phyloP scores from a whole-genome alignment of 2,888 invertebrate species.

The Chouioia cunea region DNA sequence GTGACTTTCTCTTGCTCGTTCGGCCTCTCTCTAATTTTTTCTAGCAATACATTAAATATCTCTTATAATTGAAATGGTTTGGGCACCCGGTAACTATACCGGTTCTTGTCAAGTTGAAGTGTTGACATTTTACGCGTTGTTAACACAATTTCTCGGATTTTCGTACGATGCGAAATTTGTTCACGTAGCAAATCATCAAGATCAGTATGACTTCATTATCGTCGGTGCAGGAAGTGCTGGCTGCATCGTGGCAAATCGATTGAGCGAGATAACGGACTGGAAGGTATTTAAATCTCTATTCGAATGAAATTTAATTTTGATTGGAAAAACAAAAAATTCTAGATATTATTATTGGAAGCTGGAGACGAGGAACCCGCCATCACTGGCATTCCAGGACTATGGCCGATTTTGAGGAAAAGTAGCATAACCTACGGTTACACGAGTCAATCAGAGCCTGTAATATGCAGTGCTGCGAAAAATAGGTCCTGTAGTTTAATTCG shows the following conservation, averaged over 20 bases:
- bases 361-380: slow-evolving; percentile 76
- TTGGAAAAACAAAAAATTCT: slow-evolving; percentile 48
- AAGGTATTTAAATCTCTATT: slow-evolving; percentile 12
- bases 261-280: slow-evolving; percentile 30
- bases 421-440: slow-evolving; percentile 11
- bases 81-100: slow-evolving; percentile 7
- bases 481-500: slow-evolving; percentile 76
- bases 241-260: slow-evolving; percentile 32
- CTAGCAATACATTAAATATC: no score
- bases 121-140: slow-evolving; percentile 2
- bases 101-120: background rate
- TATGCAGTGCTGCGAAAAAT: slow-evolving; percentile 61
- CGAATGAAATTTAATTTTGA: no score
- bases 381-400: slow-evolving; percentile 76
- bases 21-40: no score
- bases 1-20: no score
- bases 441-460: background rate
- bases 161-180: slow-evolving; percentile 11
- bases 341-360: slow-evolving; percentile 76
- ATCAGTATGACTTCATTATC: slow-evolving; percentile 32
- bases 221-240: slow-evolving; percentile 38
- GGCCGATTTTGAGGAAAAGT: slow-evolving; percentile 65
- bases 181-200: background rate
- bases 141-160: slow-evolving; percentile 10
- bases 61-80: slow-evolving; percentile 8